Percentiles rank a stretch among this genome's conserved stretches.
These are phyloP conservation scores for Oikopleura dioica DNA, from an alignment of 23 tunicate species.

Conservation along the genomic window DNA sequence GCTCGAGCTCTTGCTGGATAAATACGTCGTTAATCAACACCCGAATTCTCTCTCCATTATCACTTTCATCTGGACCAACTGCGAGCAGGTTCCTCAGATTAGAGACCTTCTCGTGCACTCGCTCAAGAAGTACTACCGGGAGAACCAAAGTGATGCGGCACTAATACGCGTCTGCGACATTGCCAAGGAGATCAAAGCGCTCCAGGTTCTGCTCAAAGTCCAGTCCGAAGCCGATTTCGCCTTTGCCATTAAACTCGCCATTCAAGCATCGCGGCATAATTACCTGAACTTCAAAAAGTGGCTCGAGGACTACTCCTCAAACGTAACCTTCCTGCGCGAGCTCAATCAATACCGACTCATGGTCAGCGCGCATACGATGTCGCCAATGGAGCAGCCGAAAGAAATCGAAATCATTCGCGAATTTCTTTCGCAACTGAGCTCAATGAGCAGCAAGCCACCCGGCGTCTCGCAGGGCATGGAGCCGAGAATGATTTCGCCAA, in stretches of 20 bases:
- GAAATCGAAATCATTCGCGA: too few species aligned
- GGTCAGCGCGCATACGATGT: neutral
- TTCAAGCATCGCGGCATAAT: constrained; percentile 47
- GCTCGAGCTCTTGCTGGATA: constrained; percentile 19
- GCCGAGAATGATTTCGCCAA: too few species aligned
- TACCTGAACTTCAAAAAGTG: constrained; percentile 82
- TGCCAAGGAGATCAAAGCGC: neutral
- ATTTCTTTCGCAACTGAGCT: too few species aligned
- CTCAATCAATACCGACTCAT: neutral
- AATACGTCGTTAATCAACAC: constrained; percentile 46
- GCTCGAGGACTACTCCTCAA: constrained; percentile 27
- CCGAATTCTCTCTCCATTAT: constrained; percentile 56
- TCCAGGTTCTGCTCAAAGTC: neutral
- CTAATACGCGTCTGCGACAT: neutral
- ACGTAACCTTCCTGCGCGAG: neutral
- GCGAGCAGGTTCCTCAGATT: neutral
- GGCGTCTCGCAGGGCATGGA: too few species aligned
- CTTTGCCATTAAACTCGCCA: constrained; percentile 73
- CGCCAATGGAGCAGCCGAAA: neutral
- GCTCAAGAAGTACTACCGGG: neutral
- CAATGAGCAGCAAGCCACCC: too few species aligned
- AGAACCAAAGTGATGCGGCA: neutral
- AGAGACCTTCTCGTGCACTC: neutral
- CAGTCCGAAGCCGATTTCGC: constrained; percentile 12
- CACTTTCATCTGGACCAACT: neutral